These are phyloP conservation scores for Caenorhabditis brenneri DNA, from an alignment of 1,140 invertebrate species.

Conservation along the genomic window DNA sequence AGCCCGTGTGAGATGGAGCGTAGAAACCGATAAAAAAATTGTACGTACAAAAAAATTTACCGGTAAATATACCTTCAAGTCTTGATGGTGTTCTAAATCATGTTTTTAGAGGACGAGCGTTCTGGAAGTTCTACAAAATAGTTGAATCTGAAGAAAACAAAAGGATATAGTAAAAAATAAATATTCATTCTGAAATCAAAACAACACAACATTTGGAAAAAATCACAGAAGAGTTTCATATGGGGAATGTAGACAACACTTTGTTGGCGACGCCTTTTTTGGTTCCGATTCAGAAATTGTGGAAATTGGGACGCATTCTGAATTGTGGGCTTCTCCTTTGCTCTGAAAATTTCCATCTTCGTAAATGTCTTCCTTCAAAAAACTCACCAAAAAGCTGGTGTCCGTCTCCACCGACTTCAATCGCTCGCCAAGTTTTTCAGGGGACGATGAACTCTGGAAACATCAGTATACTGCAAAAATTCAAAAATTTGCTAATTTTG, in stretches of 20 bases:
- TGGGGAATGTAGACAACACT: not conserved
- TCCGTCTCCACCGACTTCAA: slow-evolving; percentile 18
- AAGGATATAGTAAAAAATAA: too few species aligned
- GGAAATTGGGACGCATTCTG: not conserved
- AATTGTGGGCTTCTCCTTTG: not conserved
- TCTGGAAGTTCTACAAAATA: too few species aligned
- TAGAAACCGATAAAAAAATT: too few species aligned
- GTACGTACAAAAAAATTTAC: too few species aligned
- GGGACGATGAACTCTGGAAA: not conserved
- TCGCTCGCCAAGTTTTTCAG: slow-evolving; percentile 10
- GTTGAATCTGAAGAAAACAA: too few species aligned
- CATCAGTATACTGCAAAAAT: not conserved
- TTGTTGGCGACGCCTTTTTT: not conserved
- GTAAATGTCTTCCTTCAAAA: not conserved
- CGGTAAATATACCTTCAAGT: too few species aligned
- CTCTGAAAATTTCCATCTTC: not conserved
- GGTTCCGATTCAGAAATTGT: not conserved
- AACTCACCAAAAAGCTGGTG: slow-evolving; percentile 12
- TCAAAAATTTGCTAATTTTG: not conserved
- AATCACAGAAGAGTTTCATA: slow-evolving; percentile 16
- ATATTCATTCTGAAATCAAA: too few species aligned
- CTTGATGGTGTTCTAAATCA: too few species aligned
- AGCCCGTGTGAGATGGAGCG: too few species aligned
- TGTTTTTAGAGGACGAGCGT: too few species aligned
- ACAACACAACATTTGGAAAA: too few species aligned